Percentiles rank a stretch among this genome's conserved stretches.
Evolutionary conservation across 2,888 invertebrate genomes (phyloP).

Genomic region (Prosapia bicincta): DNA sequence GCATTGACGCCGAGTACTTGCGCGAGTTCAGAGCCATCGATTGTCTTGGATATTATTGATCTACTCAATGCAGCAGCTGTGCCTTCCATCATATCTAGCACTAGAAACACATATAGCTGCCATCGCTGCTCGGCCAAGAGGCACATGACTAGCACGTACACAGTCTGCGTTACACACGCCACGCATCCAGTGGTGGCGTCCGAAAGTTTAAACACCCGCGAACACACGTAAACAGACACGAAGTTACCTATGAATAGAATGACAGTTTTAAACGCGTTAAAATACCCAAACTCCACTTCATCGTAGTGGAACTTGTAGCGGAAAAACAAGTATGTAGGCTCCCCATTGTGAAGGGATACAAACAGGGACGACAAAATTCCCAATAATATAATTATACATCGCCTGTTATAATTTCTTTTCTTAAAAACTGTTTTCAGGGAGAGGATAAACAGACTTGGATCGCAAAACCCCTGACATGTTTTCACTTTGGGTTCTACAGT

Average conservation of each 20-base stretch:
- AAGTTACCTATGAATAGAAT: slow-evolving; percentile 32
- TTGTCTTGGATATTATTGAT: slow-evolving; percentile 29
- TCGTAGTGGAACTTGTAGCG: slow-evolving; percentile 33
- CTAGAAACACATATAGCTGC: slow-evolving; percentile 29
- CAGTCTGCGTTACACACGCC: slow-evolving; percentile 24
- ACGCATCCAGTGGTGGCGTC: slow-evolving; percentile 29
- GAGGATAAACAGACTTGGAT: slow-evolving; percentile 8
- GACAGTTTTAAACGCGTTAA: slow-evolving; percentile 31
- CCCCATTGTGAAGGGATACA: slow-evolving; percentile 30
- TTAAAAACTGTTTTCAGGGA: slow-evolving; percentile 25
- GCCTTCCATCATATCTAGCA: slow-evolving; percentile 30
- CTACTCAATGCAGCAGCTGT: slow-evolving; percentile 19
- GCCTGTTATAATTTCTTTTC: slow-evolving; percentile 20
- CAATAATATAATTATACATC: slow-evolving; percentile 25
- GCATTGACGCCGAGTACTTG: slow-evolving; percentile 25
- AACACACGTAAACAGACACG: slow-evolving; percentile 26
- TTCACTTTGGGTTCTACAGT: slow-evolving; percentile 15
- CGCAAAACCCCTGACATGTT: neutral
- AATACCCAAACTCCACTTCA: slow-evolving; percentile 32
- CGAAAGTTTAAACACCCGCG: slow-evolving; percentile 23
- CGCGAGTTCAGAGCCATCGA: slow-evolving; percentile 27
- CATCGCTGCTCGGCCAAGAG: slow-evolving; percentile 24
- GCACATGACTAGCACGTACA: slow-evolving; percentile 24
- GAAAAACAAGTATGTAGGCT: slow-evolving; percentile 33
- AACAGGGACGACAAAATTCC: slow-evolving; percentile 30